Conservation (phyloP, 2,888 invertebrate genomes). For the Rotaria macrura region DNA sequence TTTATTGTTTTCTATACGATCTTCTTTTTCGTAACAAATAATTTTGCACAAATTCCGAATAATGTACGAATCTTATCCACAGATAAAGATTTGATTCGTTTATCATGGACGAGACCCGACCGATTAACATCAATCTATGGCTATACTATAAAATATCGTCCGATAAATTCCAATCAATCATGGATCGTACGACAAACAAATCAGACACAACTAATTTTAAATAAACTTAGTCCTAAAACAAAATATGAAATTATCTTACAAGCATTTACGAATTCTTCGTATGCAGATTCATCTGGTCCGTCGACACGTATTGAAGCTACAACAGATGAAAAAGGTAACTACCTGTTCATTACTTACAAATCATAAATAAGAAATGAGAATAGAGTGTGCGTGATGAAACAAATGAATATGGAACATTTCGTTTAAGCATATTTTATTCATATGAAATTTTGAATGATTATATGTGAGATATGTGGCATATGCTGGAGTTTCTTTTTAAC, state of each 20-base stretch:
- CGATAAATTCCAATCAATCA: background rate
- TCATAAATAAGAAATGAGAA: background rate
- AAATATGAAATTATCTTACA: conserved; percentile 11
- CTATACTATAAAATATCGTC: conserved; percentile 12
- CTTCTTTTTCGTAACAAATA: background rate
- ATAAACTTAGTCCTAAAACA: background rate
- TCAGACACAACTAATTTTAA: background rate
- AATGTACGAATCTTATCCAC: background rate
- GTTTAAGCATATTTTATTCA: too few relatives aligned
- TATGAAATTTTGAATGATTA: too few relatives aligned
- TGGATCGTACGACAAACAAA: background rate
- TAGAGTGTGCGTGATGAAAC: too few relatives aligned
- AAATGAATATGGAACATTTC: too few relatives aligned
- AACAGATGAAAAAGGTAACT: conserved; percentile 18
- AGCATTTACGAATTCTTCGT: background rate
- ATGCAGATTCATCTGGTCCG: background rate
- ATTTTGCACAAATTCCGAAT: background rate
- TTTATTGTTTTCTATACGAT: background rate
- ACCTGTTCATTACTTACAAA: background rate
- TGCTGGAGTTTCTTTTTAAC: too few relatives aligned
- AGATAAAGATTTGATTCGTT: conserved; percentile 2
- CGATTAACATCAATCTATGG: background rate
- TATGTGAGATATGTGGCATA: too few relatives aligned
- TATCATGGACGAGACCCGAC: background rate
- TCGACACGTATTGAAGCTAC: background rate